Base-by-base conservation (phyloP, 2,888 invertebrate genomes). In the Pterobdella sp. region DNA sequence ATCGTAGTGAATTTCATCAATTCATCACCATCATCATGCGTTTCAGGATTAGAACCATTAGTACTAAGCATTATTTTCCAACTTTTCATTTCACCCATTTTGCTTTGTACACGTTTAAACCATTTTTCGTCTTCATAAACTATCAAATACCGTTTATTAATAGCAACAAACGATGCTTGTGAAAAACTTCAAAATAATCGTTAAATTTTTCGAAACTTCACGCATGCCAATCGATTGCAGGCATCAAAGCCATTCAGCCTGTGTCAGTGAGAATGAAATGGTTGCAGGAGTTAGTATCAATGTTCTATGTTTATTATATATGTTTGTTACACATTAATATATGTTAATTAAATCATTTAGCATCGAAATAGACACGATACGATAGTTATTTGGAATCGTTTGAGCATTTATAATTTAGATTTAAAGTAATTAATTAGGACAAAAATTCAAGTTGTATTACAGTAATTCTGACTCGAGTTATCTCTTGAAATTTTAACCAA, bases 221-320 rank as follows among this genome's bases (percentile, higher is more conserved):
- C n/a, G n/a, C n/a, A n/a, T n/a, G n/a, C n/a, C n/a, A n/a, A n/a
- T n/a, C n/a, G n/a, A n/a, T n/a, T n/a, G n/a, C n/a, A n/a, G 60
- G 60, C 14, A 56, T 56, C 60, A 56, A n/a, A 26, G n/a, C 14
- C n/a, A 56, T 56, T 3, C 60, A 56, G 60, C 60, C 60, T 26
- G 26, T 56, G 3, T 56, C 60, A 3, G n/a, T 56, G 60, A 56
- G 60, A n/a, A 56, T 56, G 60, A 56, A n/a, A 22, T 4, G 3
- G 14, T 3, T 56, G 7, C 10, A 56, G 4, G 60, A 56, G 60
- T 56, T 56, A 56, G 60, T 56, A 56, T 22, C n/a, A 4, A 29
- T 4, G 22, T 32, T 65, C 65, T 42, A 7, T 42, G n/a, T 56
- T 22, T 26, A 56, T 56, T 26, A 4, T 56, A n/a, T 67, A 22